Percentiles rank a stretch among this genome's conserved stretches.
Evolutionary conservation across 2,888 invertebrate genomes (phyloP).

Genomic region (Chloroclysta siterata): DNA sequence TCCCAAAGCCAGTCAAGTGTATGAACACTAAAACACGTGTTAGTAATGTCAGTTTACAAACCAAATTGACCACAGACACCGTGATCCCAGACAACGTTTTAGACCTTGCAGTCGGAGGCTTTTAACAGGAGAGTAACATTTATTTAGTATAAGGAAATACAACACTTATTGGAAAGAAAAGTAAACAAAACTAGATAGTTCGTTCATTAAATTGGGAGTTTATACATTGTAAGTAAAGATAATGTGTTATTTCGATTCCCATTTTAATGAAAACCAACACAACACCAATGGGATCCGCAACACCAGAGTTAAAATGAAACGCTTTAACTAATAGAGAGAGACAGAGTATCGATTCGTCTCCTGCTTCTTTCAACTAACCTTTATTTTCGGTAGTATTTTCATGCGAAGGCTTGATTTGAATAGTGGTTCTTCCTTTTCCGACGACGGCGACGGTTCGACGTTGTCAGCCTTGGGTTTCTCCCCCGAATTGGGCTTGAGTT

Average conservation of each 20-base stretch:
- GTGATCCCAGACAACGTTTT: slow-evolving; percentile 81
- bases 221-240: slow-evolving; percentile 21
- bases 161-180: slow-evolving; percentile 49
- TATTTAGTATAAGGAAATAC: slow-evolving; percentile 63
- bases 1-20: slow-evolving; percentile 61
- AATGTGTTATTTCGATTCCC: slow-evolving; percentile 38
- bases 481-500: slow-evolving; percentile 73
- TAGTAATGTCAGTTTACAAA: slow-evolving; percentile 72
- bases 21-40: slow-evolving; percentile 61
- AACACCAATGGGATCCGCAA: slow-evolving; percentile 52
- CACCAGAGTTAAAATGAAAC: slow-evolving; percentile 63
- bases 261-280: slow-evolving; percentile 49
- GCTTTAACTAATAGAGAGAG: slow-evolving; percentile 68
- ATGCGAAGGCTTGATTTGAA: slow-evolving; percentile 80
- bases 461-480: slow-evolving; percentile 62
- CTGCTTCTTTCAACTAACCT: slow-evolving; percentile 71
- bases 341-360: slow-evolving; percentile 51
- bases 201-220: slow-evolving; percentile 48
- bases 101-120: slow-evolving; percentile 79
- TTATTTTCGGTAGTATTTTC: slow-evolving; percentile 68
- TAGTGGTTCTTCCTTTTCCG: slow-evolving; percentile 78
- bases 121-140: slow-evolving; percentile 74
- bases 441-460: slow-evolving; percentile 60
- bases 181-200: slow-evolving; percentile 41
- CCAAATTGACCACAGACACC: slow-evolving; percentile 84